A percentile compares a stretch with the other conserved stretches of the same genome.
phyloP scores from a whole-genome alignment of 2,113 vertebrate species.

The Pimephales promelas region DNA sequence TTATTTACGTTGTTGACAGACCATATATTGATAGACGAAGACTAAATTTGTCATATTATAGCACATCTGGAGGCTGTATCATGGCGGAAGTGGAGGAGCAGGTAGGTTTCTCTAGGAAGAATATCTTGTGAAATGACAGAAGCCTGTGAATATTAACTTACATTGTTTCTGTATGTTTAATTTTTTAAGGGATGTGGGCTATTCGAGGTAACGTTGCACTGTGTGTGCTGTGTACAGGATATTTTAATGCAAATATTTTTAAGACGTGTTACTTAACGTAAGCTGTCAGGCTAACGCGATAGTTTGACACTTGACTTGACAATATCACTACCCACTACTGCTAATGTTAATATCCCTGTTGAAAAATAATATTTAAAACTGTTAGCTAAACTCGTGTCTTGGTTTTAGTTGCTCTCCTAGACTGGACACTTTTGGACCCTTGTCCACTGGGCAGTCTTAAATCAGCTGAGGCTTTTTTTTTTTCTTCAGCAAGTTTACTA shows the following conservation, averaged over 20 bases:
- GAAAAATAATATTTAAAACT: background rate
- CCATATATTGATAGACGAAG: background rate
- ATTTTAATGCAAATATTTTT: background rate
- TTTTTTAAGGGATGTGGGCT: background rate
- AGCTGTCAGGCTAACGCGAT: background rate
- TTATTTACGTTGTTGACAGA: background rate
- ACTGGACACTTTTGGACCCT: background rate
- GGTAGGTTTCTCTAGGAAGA: conserved; percentile 70
- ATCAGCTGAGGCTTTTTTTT: background rate
- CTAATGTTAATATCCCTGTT: background rate
- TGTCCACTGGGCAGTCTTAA: background rate
- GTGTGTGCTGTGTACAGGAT: background rate
- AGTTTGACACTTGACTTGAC: background rate
- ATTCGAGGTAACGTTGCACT: background rate
- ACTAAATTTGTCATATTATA: background rate
- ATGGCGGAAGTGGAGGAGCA: conserved; percentile 88
- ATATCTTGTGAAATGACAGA: background rate
- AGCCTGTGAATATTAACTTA: background rate
- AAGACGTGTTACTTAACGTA: background rate
- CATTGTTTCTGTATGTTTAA: background rate
- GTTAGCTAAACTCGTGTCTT: background rate
- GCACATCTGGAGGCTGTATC: background rate
- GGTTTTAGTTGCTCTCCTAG: background rate
- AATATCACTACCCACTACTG: background rate
- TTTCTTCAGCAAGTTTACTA: background rate